Conservation (phyloP, 2,888 invertebrate species). For the Pristionchus arcanus region DNA sequence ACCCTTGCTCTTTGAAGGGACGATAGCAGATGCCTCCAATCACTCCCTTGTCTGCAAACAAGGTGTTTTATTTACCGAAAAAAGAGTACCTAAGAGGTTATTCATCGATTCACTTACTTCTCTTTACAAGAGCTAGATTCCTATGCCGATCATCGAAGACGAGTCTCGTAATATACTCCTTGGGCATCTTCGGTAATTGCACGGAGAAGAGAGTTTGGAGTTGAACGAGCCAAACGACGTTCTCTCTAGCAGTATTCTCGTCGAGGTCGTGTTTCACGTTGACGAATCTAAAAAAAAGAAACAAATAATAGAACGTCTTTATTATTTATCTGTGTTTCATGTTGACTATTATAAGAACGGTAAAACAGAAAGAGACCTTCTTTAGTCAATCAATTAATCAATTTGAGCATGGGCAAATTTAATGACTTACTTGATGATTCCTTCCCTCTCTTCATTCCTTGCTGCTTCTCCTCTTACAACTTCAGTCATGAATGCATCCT, state of each 20-base stretch:
- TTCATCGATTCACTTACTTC: conserved; percentile 60
- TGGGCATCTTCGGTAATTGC: conserved; percentile 97
- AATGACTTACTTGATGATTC: conserved; percentile 59
- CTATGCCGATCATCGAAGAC: conserved; percentile 88
- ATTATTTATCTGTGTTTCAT: too few relatives aligned
- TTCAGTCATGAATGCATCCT: conserved; percentile 58
- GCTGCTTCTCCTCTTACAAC: conserved; percentile 60
- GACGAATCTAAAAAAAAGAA: conserved; percentile 82
- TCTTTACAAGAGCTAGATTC: conserved; percentile 81
- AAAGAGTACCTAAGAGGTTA: too few relatives aligned
- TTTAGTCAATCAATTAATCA: neutral
- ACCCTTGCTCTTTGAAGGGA: conserved; percentile 91
- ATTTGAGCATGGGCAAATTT: neutral
- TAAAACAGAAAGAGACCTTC: neutral
- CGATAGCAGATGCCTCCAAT: conserved; percentile 98
- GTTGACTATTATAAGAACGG: too few relatives aligned
- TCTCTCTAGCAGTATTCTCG: conserved; percentile 82
- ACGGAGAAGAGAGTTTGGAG: conserved; percentile 85
- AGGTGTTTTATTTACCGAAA: neutral
- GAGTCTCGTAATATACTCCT: conserved; percentile 90
- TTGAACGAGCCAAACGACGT: conserved; percentile 74
- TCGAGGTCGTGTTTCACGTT: conserved; percentile 93
- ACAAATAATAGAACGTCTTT: neutral
- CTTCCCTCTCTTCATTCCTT: conserved; percentile 61
- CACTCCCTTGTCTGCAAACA: conserved; percentile 82